phyloP scores from a whole-genome alignment of 2,888 invertebrate genomes.

The Callinectes sapidus region DNA sequence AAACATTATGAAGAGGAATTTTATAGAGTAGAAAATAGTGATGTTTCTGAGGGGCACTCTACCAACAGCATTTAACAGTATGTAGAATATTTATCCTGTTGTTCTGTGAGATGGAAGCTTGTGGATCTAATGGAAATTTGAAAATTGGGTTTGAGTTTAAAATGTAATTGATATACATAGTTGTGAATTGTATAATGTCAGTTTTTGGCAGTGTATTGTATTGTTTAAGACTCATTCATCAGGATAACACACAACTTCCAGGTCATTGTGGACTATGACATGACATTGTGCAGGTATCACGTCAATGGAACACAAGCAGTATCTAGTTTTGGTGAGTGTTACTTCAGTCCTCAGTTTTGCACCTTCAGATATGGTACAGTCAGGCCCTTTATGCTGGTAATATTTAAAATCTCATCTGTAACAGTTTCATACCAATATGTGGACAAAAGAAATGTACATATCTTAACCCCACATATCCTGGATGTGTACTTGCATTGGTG shows the following conservation, averaged over 20 bases:
- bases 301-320: conserved; percentile 49
- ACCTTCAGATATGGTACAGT: background rate
- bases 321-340: conserved; percentile 56
- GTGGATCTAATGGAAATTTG: background rate
- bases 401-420: too few relatives aligned
- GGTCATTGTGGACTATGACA: conserved; percentile 59
- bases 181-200: background rate
- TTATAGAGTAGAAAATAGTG: background rate
- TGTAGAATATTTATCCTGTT: background rate
- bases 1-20: background rate
- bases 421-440: too few relatives aligned
- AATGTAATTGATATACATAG: background rate
- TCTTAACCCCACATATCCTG: too few relatives aligned
- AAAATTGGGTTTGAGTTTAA: background rate
- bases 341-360: conserved; percentile 1
- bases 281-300: conserved; percentile 45
- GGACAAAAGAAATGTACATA: too few relatives aligned
- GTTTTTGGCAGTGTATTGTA: background rate
- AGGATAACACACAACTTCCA: conserved; percentile 38
- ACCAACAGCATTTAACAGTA: too few relatives aligned
- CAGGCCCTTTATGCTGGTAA: too few relatives aligned
- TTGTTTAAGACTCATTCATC: background rate
- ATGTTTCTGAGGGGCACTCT: too few relatives aligned
- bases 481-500: too few relatives aligned
- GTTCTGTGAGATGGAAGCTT: too few relatives aligned